Percentiles rank a stretch among this genome's conserved stretches.
These are phyloP conservation scores for Monodelphis domestica DNA, from an alignment of 2,797 vertebrate species.

Conservation along the genomic window DNA sequence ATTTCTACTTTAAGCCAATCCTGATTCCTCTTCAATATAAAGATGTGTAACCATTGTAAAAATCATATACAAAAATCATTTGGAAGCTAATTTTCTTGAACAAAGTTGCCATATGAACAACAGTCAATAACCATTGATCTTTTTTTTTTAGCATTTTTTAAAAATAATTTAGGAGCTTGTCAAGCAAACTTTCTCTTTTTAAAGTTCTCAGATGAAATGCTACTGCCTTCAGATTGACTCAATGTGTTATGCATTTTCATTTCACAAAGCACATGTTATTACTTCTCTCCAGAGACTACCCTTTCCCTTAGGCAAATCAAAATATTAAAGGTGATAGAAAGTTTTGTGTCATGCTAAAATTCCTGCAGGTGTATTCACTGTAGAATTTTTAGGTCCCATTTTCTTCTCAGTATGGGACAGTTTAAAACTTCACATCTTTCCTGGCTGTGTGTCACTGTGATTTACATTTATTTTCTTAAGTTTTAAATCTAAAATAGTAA, in stretches of 20 bases:
- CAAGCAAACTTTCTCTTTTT: conserved; percentile 59
- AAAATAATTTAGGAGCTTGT: conserved; percentile 67
- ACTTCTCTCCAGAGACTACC: not conserved
- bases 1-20: conserved; percentile 42
- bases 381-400: not conserved
- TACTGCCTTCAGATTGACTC: conserved; percentile 28
- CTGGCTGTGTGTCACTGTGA: not conserved
- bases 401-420: not conserved
- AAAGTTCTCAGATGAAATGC: conserved; percentile 60
- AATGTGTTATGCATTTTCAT: not conserved
- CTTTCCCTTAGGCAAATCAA: conserved; percentile 57
- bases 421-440: not conserved
- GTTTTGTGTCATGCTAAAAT: not conserved
- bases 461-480: not conserved
- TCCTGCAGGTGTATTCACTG: not conserved
- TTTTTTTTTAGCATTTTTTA: conserved; percentile 63
- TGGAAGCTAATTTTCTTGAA: not conserved
- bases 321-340: conserved; percentile 20
- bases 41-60: conserved; percentile 55
- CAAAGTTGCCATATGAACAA: conserved; percentile 52
- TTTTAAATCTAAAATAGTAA: not conserved
- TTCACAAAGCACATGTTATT: not conserved
- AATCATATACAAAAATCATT: conserved; percentile 64
- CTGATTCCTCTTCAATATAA: conserved; percentile 68
- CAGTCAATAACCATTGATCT: conserved; percentile 71